Percentiles rank a stretch among this genome's conserved stretches.
These are phyloP conservation scores for Hesperophylax magnus DNA, from an alignment of 1,140 invertebrate species.

Conservation along the genomic window DNA sequence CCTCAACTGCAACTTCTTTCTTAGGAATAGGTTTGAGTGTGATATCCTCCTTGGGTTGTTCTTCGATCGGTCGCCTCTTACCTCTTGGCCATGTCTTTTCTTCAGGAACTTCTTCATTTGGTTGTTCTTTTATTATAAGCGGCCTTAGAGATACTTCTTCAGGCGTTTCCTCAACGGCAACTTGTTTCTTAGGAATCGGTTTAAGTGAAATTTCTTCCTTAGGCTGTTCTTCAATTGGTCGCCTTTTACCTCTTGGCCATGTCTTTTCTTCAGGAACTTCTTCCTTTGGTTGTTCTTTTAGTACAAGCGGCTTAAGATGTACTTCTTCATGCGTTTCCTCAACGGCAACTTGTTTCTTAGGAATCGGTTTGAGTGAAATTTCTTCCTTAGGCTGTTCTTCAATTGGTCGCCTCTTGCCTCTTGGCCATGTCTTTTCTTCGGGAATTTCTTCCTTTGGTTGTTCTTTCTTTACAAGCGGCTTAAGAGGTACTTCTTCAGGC, in stretches of 20 bases:
- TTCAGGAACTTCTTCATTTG: constrained; percentile 61
- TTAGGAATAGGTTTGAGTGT: constrained; percentile 69
- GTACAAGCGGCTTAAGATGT: constrained; percentile 63
- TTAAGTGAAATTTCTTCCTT: constrained; percentile 58
- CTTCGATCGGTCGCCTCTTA: constrained; percentile 64
- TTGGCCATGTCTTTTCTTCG: too few species aligned
- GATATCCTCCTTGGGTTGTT: constrained; percentile 62
- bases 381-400: constrained; percentile 62
- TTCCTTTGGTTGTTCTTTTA: constrained; percentile 57
- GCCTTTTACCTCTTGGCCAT: constrained; percentile 20
- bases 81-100: constrained; percentile 66
- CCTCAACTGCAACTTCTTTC: constrained; percentile 62
- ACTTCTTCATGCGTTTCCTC: constrained; percentile 61
- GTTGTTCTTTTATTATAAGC: constrained; percentile 59
- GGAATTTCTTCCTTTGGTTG: too few species aligned
- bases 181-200: constrained; percentile 60
- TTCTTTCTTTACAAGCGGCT: too few species aligned
- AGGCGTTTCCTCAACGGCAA: constrained; percentile 55
- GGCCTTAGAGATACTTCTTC: constrained; percentile 49
- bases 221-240: constrained; percentile 36
- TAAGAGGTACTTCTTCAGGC: constrained; percentile 30
- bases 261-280: constrained; percentile 59
- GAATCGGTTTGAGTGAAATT: constrained; percentile 63
- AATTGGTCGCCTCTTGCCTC: too few species aligned
- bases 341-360: constrained; percentile 59